These are phyloP conservation scores for Psix sp. DNA, from an alignment of 1,140 invertebrate species.

Conservation along the genomic window DNA sequence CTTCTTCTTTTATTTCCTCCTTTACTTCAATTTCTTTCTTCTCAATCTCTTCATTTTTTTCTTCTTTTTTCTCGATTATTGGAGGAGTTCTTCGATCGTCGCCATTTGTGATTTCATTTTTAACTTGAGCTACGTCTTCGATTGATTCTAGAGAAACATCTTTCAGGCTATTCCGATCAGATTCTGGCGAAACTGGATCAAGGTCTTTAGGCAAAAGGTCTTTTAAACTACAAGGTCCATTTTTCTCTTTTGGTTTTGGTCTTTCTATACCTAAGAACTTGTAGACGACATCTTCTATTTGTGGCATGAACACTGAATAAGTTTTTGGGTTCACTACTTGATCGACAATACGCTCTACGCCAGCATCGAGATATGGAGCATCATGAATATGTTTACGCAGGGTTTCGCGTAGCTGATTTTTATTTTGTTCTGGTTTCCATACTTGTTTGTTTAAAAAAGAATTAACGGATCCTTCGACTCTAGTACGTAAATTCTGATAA, in stretches of 20 bases:
- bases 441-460: constrained; percentile 87
- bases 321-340: constrained; percentile 97
- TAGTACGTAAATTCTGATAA: constrained; percentile 93
- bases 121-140: constrained; percentile 44
- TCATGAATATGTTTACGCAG: constrained; percentile 92
- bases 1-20: constrained; percentile 9
- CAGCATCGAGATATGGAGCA: constrained; percentile 78
- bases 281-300: constrained; percentile 93
- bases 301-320: constrained; percentile 88
- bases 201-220: constrained; percentile 85
- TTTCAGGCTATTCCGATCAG: constrained; percentile 79
- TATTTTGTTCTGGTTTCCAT: constrained; percentile 93
- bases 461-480: constrained; percentile 91
- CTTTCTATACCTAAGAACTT: constrained; percentile 89
- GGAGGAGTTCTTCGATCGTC: constrained; percentile 25
- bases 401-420: constrained; percentile 93
- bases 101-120: constrained; percentile 21
- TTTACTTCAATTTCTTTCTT: constrained; percentile 10
- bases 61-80: neutral
- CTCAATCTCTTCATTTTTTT: constrained; percentile 1
- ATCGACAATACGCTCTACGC: constrained; percentile 94
- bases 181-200: constrained; percentile 87
- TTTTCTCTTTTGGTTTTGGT: constrained; percentile 75
- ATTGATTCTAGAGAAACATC: constrained; percentile 69
- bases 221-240: constrained; percentile 74